Conservation (phyloP, 2,113 vertebrate species). For the Pyrgilauda ruficollis region DNA sequence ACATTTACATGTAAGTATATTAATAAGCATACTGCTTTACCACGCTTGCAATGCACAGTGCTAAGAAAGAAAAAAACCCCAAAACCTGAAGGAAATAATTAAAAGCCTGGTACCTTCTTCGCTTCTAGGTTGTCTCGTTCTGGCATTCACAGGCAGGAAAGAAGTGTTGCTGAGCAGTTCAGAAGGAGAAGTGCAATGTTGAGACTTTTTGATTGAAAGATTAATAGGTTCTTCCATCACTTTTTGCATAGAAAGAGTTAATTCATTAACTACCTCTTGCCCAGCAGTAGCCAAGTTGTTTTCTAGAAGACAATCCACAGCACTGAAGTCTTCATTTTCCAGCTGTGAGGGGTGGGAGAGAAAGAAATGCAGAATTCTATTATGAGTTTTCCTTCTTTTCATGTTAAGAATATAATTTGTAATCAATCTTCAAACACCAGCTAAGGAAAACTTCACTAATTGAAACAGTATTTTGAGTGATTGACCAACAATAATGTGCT, state of each 20-base stretch:
- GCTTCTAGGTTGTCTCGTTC: constrained; percentile 47
- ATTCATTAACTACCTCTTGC: constrained; percentile 58
- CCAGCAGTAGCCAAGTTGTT: neutral
- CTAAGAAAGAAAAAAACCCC: neutral
- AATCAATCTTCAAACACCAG: neutral
- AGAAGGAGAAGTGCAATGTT: neutral
- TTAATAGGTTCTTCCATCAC: constrained; percentile 81
- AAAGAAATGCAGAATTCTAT: neutral
- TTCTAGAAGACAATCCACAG: constrained; percentile 46
- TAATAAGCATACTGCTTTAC: neutral
- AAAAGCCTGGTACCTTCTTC: constrained; percentile 68
- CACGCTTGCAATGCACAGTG: neutral
- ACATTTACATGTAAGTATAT: neutral
- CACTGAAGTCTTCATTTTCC: constrained; percentile 69
- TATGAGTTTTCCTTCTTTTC: neutral
- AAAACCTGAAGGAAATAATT: neutral
- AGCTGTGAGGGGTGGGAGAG: neutral
- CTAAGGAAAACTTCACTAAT: neutral
- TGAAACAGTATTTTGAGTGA: neutral
- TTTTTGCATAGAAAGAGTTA: constrained; percentile 70
- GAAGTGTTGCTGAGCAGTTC: constrained; percentile 6
- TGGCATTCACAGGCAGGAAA: constrained; percentile 21
- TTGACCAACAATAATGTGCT: neutral
- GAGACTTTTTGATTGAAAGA: constrained; percentile 76
- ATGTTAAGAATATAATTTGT: neutral